Evolutionary conservation across 2,113 vertebrate genomes (phyloP).

Genomic region (Megatriorchis doriae): DNA sequence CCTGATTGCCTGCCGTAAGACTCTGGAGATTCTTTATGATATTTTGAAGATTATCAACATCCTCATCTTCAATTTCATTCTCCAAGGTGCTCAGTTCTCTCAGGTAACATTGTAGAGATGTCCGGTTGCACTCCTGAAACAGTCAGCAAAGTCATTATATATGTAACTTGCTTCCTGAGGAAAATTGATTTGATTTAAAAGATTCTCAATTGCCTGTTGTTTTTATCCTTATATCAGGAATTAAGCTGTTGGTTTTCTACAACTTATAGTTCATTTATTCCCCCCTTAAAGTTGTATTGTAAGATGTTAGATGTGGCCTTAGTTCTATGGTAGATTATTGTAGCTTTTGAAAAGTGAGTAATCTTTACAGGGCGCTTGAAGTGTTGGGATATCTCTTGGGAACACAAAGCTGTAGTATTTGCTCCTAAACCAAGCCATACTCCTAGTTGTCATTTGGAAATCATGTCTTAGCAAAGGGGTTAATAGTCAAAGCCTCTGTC

Average conservation of each 20-base stretch:
- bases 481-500: neutral
- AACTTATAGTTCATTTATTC: neutral
- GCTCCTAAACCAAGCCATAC: neutral
- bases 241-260: neutral
- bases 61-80: neutral
- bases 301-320: neutral
- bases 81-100: neutral
- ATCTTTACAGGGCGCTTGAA: neutral
- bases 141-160: neutral
- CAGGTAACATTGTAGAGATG: slow-evolving; percentile 11
- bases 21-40: neutral
- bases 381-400: neutral
- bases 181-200: neutral
- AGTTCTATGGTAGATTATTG: neutral
- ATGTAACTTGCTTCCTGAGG: neutral
- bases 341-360: neutral
- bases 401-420: neutral
- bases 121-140: slow-evolving; percentile 10
- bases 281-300: neutral
- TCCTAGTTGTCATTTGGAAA: neutral
- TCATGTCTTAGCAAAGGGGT: neutral
- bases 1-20: neutral
- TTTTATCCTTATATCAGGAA: neutral
- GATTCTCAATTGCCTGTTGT: accelerated
- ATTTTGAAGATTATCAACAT: accelerated